These are phyloP conservation scores for Gallirallus australis DNA, from an alignment of 2,797 vertebrate species.

Conservation along the genomic window DNA sequence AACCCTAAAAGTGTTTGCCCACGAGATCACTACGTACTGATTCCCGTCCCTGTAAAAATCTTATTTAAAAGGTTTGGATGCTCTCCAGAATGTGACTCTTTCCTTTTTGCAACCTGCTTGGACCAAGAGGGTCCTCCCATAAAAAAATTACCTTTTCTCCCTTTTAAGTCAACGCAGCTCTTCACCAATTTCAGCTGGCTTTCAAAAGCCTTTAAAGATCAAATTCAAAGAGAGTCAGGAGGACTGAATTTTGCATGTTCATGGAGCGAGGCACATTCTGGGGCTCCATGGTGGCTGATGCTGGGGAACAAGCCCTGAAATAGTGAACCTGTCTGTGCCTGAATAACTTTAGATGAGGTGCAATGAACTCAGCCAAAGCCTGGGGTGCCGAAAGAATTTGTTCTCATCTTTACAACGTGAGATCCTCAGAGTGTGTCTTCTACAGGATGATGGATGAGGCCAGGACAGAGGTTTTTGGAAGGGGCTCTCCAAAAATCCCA, in stretches of 20 bases:
- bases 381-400: not conserved
- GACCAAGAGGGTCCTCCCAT: not conserved
- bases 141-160: not conserved
- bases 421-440: not conserved
- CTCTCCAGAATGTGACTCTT: not conserved
- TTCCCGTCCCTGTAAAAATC: not conserved
- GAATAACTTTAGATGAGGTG: not conserved
- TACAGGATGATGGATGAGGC: not conserved
- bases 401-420: not conserved
- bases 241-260: not conserved
- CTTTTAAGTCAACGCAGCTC: not conserved
- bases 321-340: not conserved
- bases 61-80: not conserved
- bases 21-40: not conserved
- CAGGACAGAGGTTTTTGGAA: not conserved
- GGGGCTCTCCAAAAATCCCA: not conserved
- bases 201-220: not conserved
- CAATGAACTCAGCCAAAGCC: not conserved
- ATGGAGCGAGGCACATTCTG: not conserved
- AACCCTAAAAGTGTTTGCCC: not conserved
- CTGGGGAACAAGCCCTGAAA: not conserved
- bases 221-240: not conserved
- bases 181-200: not conserved
- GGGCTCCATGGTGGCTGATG: rapidly evolving
- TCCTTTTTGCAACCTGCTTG: not conserved